These are phyloP conservation scores for Caenorhabditis tropicalis DNA, from an alignment of 1,140 invertebrate species.

Conservation along the genomic window DNA sequence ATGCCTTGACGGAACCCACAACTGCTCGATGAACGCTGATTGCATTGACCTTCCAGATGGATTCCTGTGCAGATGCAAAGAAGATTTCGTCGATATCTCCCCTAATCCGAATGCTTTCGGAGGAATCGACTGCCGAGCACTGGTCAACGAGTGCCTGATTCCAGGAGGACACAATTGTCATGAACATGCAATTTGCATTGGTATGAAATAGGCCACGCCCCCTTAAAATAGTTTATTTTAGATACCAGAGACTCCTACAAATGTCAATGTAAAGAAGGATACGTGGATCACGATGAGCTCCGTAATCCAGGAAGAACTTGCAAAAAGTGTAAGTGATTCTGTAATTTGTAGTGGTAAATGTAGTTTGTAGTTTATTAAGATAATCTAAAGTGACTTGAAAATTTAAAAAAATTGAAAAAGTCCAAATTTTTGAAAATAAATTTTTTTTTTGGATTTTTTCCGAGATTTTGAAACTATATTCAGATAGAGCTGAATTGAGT, in stretches of 20 bases:
- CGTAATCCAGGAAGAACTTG: constrained; percentile 69
- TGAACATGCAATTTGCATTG: constrained; percentile 68
- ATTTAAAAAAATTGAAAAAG: too few species aligned
- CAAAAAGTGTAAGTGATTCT: constrained; percentile 54
- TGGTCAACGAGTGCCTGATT: constrained; percentile 66
- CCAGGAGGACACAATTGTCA: constrained; percentile 68
- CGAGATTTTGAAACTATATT: too few species aligned
- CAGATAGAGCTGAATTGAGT: too few species aligned
- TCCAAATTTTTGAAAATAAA: too few species aligned
- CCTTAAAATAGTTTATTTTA: too few species aligned
- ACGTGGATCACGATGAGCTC: constrained; percentile 68
- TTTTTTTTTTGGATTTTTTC: too few species aligned
- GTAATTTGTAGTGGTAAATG: too few species aligned
- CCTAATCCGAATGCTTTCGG: constrained; percentile 66
- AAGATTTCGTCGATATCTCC: constrained; percentile 72
- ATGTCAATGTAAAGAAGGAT: constrained; percentile 68
- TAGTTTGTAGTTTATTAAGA: too few species aligned
- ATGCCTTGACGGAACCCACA: constrained; percentile 63
- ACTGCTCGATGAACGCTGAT: constrained; percentile 71
- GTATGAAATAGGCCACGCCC: too few species aligned
- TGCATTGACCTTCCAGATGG: constrained; percentile 72
- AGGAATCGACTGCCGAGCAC: constrained; percentile 64
- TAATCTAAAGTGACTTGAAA: too few species aligned
- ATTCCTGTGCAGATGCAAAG: constrained; percentile 72
- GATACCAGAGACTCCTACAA: constrained; percentile 65